These are phyloP conservation scores for Mallateleia sp. DNA, from an alignment of 2,888 invertebrate genomes.

Conservation along the genomic window DNA sequence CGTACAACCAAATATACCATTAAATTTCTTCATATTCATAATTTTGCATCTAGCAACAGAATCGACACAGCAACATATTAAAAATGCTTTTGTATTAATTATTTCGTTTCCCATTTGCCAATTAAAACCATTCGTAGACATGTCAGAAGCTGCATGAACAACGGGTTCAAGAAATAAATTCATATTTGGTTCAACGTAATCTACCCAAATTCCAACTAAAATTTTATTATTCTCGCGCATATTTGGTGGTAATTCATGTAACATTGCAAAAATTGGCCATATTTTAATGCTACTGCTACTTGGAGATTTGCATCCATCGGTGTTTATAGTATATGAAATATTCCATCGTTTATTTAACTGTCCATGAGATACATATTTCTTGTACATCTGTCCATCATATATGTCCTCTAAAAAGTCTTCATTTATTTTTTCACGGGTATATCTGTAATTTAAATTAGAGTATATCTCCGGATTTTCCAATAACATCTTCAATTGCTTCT, in stretches of 20 bases:
- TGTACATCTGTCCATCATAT: constrained; percentile 41
- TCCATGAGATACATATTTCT: not conserved
- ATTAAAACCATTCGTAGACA: not conserved
- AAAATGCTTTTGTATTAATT: constrained; percentile 41
- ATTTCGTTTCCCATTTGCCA: constrained; percentile 28
- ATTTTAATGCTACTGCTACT: constrained; percentile 47
- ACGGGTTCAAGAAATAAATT: constrained; percentile 65
- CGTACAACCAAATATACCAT: constrained; percentile 69
- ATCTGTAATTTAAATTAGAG: constrained; percentile 15
- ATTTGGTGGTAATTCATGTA: constrained; percentile 71
- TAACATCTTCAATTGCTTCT: constrained; percentile 17
- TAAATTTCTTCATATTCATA: constrained; percentile 71
- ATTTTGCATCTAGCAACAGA: constrained; percentile 27
- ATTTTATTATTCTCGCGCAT: constrained; percentile 64
- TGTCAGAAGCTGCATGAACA: constrained; percentile 46
- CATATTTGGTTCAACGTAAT: constrained; percentile 69
- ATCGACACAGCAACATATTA: constrained; percentile 54
- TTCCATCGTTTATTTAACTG: constrained; percentile 14
- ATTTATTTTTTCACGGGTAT: constrained; percentile 6
- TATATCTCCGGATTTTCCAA: constrained; percentile 32
- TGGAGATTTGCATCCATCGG: constrained; percentile 64
- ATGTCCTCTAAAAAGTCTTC: constrained; percentile 31
- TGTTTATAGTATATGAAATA: constrained; percentile 44
- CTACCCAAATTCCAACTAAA: constrained; percentile 69
- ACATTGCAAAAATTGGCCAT: constrained; percentile 73